A percentile compares a stretch with the other conserved stretches of the same genome.
phyloP scores from a whole-genome alignment of 2,113 vertebrate species.

The Laticauda colubrina region DNA sequence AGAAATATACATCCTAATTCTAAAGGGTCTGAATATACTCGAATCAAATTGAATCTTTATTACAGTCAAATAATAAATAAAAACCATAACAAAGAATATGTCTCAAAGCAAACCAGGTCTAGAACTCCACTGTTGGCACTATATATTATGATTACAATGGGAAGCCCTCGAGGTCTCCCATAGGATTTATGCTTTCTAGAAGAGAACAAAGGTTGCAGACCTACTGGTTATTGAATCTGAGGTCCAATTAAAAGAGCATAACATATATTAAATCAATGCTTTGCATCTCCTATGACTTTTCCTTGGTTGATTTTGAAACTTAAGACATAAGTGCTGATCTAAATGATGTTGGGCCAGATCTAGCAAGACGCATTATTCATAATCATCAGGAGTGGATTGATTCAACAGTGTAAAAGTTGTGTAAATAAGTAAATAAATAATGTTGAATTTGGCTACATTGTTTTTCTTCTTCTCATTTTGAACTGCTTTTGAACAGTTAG shows the following conservation, averaged over 20 bases:
- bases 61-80: background rate
- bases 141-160: background rate
- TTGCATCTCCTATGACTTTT: background rate
- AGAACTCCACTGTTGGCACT: background rate
- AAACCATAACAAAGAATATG: background rate
- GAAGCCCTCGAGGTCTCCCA: too few relatives aligned
- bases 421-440: background rate
- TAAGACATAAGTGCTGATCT: background rate
- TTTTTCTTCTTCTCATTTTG: background rate
- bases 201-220: background rate
- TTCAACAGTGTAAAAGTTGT: background rate
- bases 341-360: background rate
- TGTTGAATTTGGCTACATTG: background rate
- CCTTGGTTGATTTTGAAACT: background rate
- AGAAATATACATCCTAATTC: slow-evolving; percentile 35
- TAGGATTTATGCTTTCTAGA: background rate
- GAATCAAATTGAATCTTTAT: background rate
- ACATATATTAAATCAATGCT: background rate
- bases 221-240: background rate
- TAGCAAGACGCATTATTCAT: background rate
- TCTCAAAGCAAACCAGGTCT: background rate
- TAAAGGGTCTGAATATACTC: background rate
- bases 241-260: background rate
- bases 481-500: slow-evolving; percentile 39
- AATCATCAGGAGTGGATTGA: background rate